Evolutionary conservation across 2,888 invertebrate species (phyloP), one percentile per base, ranked within the genome.

Genomic region (Lasioglossum figueresi): DNA sequence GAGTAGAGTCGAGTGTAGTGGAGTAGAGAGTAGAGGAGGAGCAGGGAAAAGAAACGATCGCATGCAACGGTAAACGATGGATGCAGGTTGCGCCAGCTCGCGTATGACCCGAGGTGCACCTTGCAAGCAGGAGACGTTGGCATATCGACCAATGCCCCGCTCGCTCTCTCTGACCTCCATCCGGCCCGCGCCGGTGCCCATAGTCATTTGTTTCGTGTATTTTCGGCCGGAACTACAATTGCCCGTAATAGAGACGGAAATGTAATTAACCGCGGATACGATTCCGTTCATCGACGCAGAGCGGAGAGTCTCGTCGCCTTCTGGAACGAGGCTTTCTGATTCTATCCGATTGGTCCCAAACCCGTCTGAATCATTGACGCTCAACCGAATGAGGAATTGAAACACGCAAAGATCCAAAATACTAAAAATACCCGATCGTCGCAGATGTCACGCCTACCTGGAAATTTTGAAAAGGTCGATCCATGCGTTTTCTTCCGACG

Each of bases 121-220:
- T 68, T 68, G 68, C 68, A 68, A 37, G 23, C 37, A 68, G 37
- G 68, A 68, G 68, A 68, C 68, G 68, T 68, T 68, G 68, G 68
- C 68, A 68, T 68, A 68, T 68, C 68, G 68, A 68, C 68, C 68
- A 68, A 68, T 68, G 68, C 37, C 68, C 68, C 68, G 37, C 68
- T 34, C 68, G 34, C 68, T 68, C 68, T 68, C 68, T 68, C 68
- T 68, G 68, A 68, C 68, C 68, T 68, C 68, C 37, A 68, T 68
- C 68, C 68, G 68, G 23, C 68, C 68, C 34, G 59, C 31, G 52
- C 10, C 23, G 68, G 12, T 37, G 68, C 37, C 34, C 68, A 40
- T 68, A 37, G 37, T 37, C 23, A 68, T 68, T 68, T 40, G 23
- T 68, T 68, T 68, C 37, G 23, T 8, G 37, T 68, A 37, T 68